Evolutionary conservation across 30 jellyfish, hydroid and myxozoan species (phyloP), one percentile per base, ranked within the genome.

Genomic region (Cassiopea andromeda): DNA sequence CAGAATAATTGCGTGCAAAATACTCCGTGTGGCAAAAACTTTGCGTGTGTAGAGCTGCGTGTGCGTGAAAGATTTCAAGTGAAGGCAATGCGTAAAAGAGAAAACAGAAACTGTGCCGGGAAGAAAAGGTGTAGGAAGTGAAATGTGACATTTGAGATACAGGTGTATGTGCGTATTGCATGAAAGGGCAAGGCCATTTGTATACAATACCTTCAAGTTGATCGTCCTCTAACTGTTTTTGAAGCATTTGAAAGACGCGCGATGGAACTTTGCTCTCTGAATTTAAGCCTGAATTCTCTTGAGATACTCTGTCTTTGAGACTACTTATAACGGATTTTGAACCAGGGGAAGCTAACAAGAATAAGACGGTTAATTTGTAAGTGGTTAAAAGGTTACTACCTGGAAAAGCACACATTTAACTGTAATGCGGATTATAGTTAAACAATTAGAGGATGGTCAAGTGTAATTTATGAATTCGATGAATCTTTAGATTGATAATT

Each of bases 181-280:
- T 61, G 73, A n/a, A 47, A 17, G 71, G 69, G 46, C 69, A 12
- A 46, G 70, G 75, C 27, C 86, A n/a, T 45, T 44, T 44, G 82
- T 7, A 64, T 81, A 89, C 93, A 76, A 73, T 84, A 91, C 97
- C 97, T 91, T 91, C 96, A 1, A 88, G 46, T 13, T 90, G 90
- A 77, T 81, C 95, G 5, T 85, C 91, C 90, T 92, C 97, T 73
- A 83, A 80, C 49, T 85, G 93, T 66, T 85, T 85, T 83, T 92
- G 97, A n/a, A 92, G 95, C 95, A 85, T 92, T 86, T 92, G 97
- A 73, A 92, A 92, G 49, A 80, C 97, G 7, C 97, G 93, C 27
- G 97, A 92, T 3, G 97, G 97, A 18, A 92, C 97, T 86, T 92
- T 92, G 91, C 97, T 85, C 78, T 92, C 97, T 60, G 85, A 73